phyloP scores from a whole-genome alignment of 1,140 invertebrate species.

The Brachionus manjavacas region DNA sequence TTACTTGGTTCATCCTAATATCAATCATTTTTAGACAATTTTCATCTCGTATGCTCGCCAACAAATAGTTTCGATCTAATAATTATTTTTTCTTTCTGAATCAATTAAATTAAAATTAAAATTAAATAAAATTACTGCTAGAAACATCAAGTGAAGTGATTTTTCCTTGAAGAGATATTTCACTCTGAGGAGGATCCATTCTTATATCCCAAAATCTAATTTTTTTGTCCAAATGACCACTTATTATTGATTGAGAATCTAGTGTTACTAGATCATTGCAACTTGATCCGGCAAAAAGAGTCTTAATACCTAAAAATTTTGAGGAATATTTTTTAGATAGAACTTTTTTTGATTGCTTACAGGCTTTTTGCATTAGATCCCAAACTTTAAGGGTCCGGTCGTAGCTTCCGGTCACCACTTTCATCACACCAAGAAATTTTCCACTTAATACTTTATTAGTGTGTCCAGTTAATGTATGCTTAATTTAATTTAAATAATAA shows the following conservation, averaged over 20 bases:
- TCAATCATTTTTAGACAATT: conserved; percentile 86
- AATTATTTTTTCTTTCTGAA: not conserved
- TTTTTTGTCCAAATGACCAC: conserved; percentile 92
- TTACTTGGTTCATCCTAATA: conserved; percentile 83
- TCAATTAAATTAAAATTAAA: not conserved
- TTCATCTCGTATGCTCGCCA: conserved; percentile 83
- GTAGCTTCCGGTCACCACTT: conserved; percentile 75
- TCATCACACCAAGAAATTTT: conserved; percentile 51
- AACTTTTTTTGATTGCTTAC: conserved; percentile 64
- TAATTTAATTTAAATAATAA: conserved; percentile 54
- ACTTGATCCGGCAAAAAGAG: conserved; percentile 91
- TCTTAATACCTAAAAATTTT: conserved; percentile 71
- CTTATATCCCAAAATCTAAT: conserved; percentile 93
- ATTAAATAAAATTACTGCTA: conserved; percentile 63
- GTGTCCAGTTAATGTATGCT: conserved; percentile 94
- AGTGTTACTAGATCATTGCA: conserved; percentile 89
- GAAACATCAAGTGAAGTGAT: conserved; percentile 89
- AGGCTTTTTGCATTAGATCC: conserved; percentile 85
- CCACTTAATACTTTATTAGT: conserved; percentile 72
- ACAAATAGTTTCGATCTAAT: conserved; percentile 80
- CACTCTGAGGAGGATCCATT: conserved; percentile 62
- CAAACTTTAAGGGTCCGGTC: conserved; percentile 94
- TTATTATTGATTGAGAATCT: conserved; percentile 80
- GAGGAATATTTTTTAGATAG: not conserved
- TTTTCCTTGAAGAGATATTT: conserved; percentile 82